A percentile compares a stretch with the other conserved stretches of the same genome.
Evolutionary conservation across 2,113 vertebrate genomes (phyloP).

Genomic region (Capreolus pygargus): DNA sequence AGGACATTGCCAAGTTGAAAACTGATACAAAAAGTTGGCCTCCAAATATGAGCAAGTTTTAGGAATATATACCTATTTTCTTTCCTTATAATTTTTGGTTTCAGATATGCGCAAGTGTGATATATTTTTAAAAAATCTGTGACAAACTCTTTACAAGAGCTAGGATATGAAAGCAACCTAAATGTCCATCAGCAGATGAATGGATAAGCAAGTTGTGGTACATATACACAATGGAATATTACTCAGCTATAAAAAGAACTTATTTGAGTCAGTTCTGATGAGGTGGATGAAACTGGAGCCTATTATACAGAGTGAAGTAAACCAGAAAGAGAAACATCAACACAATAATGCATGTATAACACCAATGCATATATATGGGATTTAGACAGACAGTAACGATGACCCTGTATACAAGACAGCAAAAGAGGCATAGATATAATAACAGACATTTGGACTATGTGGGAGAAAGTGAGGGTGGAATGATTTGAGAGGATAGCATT

Average conservation of each 20-base stretch:
- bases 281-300: not conserved
- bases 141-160: not conserved
- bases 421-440: accelerated
- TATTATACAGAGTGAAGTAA: not conserved
- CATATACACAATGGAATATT: not conserved
- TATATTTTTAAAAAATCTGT: not conserved
- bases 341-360: not conserved
- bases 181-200: not conserved
- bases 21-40: not conserved
- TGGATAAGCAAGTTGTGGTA: not conserved
- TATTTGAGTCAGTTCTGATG: not conserved
- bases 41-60: not conserved
- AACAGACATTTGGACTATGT: not conserved
- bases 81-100: not conserved
- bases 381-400: not conserved
- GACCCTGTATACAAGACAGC: not conserved
- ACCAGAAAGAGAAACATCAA: not conserved
- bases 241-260: not conserved
- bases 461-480: not conserved
- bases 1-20: not conserved
- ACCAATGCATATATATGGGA: not conserved
- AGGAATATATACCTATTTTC: not conserved
- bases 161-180: not conserved
- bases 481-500: not conserved
- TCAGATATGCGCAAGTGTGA: not conserved